Base-by-base conservation (phyloP, 2,113 vertebrate species). In the Hipposideros armiger region DNA sequence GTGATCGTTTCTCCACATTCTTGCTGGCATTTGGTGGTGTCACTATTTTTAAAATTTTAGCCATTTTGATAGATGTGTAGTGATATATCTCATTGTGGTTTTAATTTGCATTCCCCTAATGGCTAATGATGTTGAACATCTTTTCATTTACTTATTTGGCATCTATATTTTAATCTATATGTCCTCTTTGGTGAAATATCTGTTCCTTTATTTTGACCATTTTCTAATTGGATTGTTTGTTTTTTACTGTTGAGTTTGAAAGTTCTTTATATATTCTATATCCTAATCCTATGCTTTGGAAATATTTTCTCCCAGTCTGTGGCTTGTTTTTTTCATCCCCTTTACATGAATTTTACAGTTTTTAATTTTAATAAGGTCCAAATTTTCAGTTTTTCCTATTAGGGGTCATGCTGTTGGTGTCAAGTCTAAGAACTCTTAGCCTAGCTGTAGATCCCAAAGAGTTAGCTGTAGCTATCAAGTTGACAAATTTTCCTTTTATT, bases 221-320 rank as follows among this genome's bases (percentile, higher is more conserved):
- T 36, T 36, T 36, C 36, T 36, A 36, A 36, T 36, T 36, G 36
- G 36, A 4, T 81, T 72, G n/a, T 67, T 56, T 76, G 7, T 66
- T 74, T 84, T 30, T 58, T 50, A 60, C 11, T 54, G 15, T 77
- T 85, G 62, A 42, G 22, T 64, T 86, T 72, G 45, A 86, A 28
- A 30, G 22, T 60, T 78, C 40, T 76, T 90, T 26, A 8, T n/a
- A 28, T 47, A 77, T 3, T 77, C 80, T 69, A 77, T n/a, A 58
- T 94, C 1, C 24, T 76, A 32, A 62, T 84, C 50, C 26, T 77
- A 11, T 78, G 28, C 60, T 70, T 62, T 70, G 62, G 14, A 91
- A 70, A 70, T 72, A 85, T 91, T 90, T 95, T n/a, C n/a, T 60
- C 54, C 56, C 26, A 78, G 20, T 85, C 45, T 89, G 16, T 88